phyloP scores from a whole-genome alignment of 2,113 vertebrate species.

The Tachysurus fulvidraco region DNA sequence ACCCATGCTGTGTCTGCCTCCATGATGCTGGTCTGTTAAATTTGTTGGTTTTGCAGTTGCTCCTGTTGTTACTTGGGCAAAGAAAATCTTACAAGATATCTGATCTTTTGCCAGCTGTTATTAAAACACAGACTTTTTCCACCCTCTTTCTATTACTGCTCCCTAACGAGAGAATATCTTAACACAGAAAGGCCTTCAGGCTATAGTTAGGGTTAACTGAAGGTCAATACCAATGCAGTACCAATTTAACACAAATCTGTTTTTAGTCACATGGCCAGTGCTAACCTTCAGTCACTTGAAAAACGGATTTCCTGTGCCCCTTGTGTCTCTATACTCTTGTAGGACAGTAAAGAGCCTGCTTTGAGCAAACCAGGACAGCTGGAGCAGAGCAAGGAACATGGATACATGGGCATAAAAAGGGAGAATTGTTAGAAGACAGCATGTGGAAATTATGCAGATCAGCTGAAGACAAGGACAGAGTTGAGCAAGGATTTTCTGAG shows the following conservation, averaged over 20 bases:
- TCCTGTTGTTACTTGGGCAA: slow-evolving; percentile 55
- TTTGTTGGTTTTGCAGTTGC: slow-evolving; percentile 7
- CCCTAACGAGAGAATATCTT: slow-evolving; percentile 9
- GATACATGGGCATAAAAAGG: slow-evolving; percentile 66
- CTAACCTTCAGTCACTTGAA: slow-evolving; percentile 62
- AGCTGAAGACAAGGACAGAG: slow-evolving; percentile 65
- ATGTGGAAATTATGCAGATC: slow-evolving; percentile 78
- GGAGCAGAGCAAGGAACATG: slow-evolving; percentile 53
- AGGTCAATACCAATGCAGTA: slow-evolving; percentile 20
- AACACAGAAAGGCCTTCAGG: slow-evolving; percentile 31
- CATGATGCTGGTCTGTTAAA: slow-evolving; percentile 24
- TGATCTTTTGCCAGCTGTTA: slow-evolving; percentile 59
- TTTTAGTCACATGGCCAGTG: slow-evolving; percentile 50
- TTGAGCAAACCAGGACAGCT: slow-evolving; percentile 70
- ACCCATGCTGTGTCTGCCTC: slow-evolving; percentile 17
- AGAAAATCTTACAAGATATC: slow-evolving; percentile 48
- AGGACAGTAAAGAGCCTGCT: slow-evolving; percentile 69
- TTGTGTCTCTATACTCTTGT: slow-evolving; percentile 48
- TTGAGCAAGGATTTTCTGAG: slow-evolving; percentile 64
- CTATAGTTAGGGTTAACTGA: not conserved
- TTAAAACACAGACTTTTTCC: slow-evolving; percentile 34
- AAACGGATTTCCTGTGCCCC: slow-evolving; percentile 68
- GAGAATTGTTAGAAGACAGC: slow-evolving; percentile 68
- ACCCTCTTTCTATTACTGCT: slow-evolving; percentile 6
- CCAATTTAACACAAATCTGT: slow-evolving; percentile 51